phyloP scores from a whole-genome alignment of 2,113 vertebrate genomes.

The Paraplagusia blochii region DNA sequence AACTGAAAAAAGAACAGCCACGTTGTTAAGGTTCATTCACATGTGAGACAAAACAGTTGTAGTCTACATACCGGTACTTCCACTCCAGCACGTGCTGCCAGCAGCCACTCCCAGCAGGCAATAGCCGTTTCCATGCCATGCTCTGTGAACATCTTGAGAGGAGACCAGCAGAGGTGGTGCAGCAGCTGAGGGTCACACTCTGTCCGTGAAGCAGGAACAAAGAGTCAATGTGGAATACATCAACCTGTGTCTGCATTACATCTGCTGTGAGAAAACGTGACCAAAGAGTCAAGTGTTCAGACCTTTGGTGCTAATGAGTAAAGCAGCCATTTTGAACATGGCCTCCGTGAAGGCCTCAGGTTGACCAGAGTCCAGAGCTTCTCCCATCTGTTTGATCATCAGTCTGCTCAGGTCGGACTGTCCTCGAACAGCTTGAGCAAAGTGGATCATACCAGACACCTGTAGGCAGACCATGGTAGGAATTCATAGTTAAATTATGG shows the following conservation, averaged over 20 bases:
- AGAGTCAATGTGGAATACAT: neutral
- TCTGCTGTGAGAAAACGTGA: neutral
- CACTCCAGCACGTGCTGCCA: constrained; percentile 89
- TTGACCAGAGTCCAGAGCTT: constrained; percentile 79
- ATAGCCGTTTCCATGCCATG: constrained; percentile 95
- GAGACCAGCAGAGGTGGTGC: constrained; percentile 96
- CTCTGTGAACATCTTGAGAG: constrained; percentile 94
- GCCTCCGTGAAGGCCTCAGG: constrained; percentile 88
- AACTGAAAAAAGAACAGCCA: constrained; percentile 73
- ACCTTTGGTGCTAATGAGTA: constrained; percentile 96
- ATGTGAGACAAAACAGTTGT: too few species aligned
- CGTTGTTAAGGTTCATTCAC: too few species aligned
- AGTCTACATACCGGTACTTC: constrained; percentile 87
- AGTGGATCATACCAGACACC: constrained; percentile 97
- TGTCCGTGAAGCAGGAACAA: constrained; percentile 39
- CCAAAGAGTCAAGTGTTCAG: constrained; percentile 72
- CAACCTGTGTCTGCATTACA: too few species aligned
- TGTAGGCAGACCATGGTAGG: constrained; percentile 43
- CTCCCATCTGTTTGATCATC: constrained; percentile 87
- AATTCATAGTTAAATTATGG: too few species aligned
- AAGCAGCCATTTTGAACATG: constrained; percentile 95
- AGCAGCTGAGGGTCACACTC: constrained; percentile 94
- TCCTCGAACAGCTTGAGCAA: constrained; percentile 83
- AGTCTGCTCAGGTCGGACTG: constrained; percentile 88
- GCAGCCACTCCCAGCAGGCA: constrained; percentile 98